Evolutionary conservation across 1,140 invertebrate species (phyloP), one percentile per base, ranked within the genome.

Genomic region (Reticulitermes speratus): DNA sequence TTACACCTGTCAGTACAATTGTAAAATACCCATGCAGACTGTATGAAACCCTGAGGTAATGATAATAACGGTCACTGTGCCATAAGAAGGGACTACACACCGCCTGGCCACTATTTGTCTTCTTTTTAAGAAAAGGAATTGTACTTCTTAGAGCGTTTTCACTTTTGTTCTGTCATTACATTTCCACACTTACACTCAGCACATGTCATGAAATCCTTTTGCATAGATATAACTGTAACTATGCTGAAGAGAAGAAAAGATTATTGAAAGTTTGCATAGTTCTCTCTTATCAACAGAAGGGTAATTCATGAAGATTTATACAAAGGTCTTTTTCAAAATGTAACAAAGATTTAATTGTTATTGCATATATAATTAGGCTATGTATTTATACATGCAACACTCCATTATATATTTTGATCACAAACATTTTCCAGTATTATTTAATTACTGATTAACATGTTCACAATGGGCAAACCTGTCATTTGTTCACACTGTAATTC

Each of bases 331-430:
- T 75, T 75, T 75, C n/a, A 75, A 75, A 75, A 75, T 75, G n/a
- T 75, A 75, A 75, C 65, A 75, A 75, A 30, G n/a, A 30, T 6
- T 30, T 75, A 0, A 75, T 30, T 30, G 65, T 8, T 75, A 14
- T 75, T 75, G 65, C 65, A 75, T 75, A 75, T 75, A 75, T 75
- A 75, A 75, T 75, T 75, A 75, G 65, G 65, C 65, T 75, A n/a
- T 75, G 65, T 75, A 75, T 75, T 75, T 75, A 75, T 75, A 75
- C 65, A 75, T 75, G 65, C 65, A 75, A 75, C 65, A 75, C n/a
- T 75, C 65, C n/a, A 75, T 75, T 75, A 75, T 14, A 75, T 75
- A n/a, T 75, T 30, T 75, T 75, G 65, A 25, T 25, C 65, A 30
- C n/a, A 75, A 30, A 8, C 3, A 9, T 75, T 75, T 75, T 75